Conservation (phyloP, 1,140 invertebrate species). For the Zaprionus gabonicus region DNA sequence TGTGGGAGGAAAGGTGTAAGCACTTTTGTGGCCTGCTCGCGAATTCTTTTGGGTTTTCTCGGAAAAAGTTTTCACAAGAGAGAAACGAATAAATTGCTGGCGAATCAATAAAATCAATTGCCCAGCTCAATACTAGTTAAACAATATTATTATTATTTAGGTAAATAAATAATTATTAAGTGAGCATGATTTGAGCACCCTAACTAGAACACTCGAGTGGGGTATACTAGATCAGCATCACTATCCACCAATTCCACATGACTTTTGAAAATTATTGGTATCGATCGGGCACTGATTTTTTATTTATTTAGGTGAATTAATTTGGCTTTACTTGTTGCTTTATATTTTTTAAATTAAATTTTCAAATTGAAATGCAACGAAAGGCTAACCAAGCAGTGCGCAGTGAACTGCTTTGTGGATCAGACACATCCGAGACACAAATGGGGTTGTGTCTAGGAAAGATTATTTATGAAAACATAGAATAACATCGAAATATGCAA, state of each 20-base stretch:
- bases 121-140: neutral
- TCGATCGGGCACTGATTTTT: too few species aligned
- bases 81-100: neutral
- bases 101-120: slow-evolving; percentile 11
- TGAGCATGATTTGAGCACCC: neutral
- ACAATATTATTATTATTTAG: neutral
- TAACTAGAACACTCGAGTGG: neutral
- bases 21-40: slow-evolving; percentile 2
- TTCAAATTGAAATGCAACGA: too few species aligned
- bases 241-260: too few species aligned
- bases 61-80: slow-evolving; percentile 1
- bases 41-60: slow-evolving; percentile 10
- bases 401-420: too few species aligned
- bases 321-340: neutral
- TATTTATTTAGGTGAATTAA: too few species aligned
- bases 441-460: too few species aligned
- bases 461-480: too few species aligned
- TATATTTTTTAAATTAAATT: neutral
- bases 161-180: neutral
- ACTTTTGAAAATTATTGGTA: too few species aligned
- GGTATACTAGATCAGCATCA: neutral
- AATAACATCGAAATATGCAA: too few species aligned
- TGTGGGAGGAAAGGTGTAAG: slow-evolving; percentile 25
- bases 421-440: too few species aligned
- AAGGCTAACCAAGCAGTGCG: too few species aligned